A percentile compares a stretch with the other conserved stretches of the same genome.
Evolutionary conservation across 2,888 invertebrate genomes (phyloP).

Genomic region (Rhogogaster chlorosoma): DNA sequence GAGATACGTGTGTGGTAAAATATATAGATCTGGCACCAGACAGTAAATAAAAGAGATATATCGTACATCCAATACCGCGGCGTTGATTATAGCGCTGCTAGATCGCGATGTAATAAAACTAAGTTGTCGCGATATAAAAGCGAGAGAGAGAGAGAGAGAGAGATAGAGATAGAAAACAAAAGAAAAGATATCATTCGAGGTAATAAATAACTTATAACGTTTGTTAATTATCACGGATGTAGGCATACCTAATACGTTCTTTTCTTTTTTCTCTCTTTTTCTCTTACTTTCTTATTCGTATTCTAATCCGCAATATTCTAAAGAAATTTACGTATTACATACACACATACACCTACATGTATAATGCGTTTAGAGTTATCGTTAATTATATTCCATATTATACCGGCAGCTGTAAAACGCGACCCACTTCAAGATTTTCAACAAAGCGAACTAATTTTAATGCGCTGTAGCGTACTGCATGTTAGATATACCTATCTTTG

Average conservation of each 20-base stretch:
- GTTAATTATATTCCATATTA: background rate
- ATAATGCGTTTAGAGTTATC: background rate
- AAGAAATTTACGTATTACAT: background rate
- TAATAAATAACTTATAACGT: background rate
- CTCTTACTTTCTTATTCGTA: background rate
- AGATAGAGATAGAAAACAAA: background rate
- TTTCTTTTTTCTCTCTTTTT: background rate
- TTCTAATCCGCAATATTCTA: background rate
- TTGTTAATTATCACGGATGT: background rate
- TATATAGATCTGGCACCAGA: constrained; percentile 61
- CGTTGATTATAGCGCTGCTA: background rate
- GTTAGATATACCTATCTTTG: background rate
- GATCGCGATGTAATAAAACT: background rate
- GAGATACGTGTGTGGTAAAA: background rate
- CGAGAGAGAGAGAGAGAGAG: background rate
- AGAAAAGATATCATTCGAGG: background rate
- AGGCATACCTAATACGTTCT: background rate
- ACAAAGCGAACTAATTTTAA: background rate
- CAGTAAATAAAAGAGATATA: constrained; percentile 62
- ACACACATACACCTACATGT: no score
- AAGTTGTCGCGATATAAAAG: background rate
- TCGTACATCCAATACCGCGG: background rate
- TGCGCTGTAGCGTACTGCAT: background rate
- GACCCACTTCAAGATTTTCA: constrained; percentile 6
- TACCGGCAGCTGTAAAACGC: background rate